Evolutionary conservation across 1,140 invertebrate genomes (phyloP).

Genomic region (Drosophila subpulchrella): DNA sequence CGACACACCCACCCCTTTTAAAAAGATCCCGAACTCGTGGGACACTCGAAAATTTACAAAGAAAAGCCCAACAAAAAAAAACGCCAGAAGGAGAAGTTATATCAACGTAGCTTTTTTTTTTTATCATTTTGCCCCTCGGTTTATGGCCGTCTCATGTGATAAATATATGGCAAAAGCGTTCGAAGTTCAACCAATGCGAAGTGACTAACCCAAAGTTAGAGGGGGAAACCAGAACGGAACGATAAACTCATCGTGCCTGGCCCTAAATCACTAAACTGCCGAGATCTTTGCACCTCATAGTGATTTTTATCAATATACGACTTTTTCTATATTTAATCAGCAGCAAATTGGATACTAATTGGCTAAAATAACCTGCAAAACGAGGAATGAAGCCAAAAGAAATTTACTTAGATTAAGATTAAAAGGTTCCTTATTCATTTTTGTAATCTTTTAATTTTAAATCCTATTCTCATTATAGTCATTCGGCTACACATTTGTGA

Average conservation of each 20-base stretch:
- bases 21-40: conserved; percentile 33
- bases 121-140: conserved; percentile 44
- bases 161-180: conserved; percentile 50
- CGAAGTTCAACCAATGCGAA: conserved; percentile 40
- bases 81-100: conserved; percentile 16
- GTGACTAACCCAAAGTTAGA: conserved; percentile 33
- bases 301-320: neutral
- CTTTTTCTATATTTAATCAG: neutral
- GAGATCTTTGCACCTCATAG: conserved; percentile 22
- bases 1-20: conserved; percentile 12
- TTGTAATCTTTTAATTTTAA: neutral
- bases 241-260: conserved; percentile 5
- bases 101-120: conserved; percentile 34
- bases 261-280: conserved; percentile 7
- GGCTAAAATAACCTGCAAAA: no score
- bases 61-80: conserved; percentile 18
- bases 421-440: no score
- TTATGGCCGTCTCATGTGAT: conserved; percentile 52
- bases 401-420: no score
- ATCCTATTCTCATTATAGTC: neutral
- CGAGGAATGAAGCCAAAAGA: no score
- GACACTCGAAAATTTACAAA: conserved; percentile 12
- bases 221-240: conserved; percentile 14
- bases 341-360: no score
- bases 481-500: neutral